Conservation (phyloP, 2,113 vertebrate species). For the Labeo rohita region DNA sequence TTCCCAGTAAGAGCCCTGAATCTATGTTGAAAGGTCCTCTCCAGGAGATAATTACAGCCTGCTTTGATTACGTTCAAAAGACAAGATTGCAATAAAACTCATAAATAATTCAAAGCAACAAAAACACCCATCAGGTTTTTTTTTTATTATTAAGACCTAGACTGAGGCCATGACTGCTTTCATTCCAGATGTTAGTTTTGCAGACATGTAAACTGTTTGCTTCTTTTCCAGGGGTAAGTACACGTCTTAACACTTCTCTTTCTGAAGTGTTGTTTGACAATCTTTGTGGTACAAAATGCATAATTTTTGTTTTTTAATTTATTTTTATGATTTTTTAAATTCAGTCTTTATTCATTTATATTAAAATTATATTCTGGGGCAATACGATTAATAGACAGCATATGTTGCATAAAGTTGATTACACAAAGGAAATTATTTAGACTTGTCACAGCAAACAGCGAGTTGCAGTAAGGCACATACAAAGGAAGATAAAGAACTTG, state of each 20-base stretch:
- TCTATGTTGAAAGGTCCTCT: constrained; percentile 59
- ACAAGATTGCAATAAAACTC: constrained; percentile 58
- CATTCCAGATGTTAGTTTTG: constrained; percentile 10
- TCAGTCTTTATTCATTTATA: background rate
- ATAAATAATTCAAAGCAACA: constrained; percentile 64
- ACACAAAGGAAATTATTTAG: background rate
- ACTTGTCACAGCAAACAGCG: background rate
- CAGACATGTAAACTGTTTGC: background rate
- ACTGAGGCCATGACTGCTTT: background rate
- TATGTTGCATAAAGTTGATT: background rate
- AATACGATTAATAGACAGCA: background rate
- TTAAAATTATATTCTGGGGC: background rate
- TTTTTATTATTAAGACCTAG: background rate
- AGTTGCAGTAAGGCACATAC: background rate
- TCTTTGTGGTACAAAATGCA: background rate
- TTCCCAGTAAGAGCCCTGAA: constrained; percentile 59
- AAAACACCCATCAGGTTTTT: constrained; percentile 52
- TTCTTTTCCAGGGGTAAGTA: constrained; percentile 2
- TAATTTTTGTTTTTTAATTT: background rate
- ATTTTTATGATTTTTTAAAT: background rate
- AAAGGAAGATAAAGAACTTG: background rate
- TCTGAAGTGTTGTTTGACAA: background rate
- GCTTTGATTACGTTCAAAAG: constrained; percentile 62
- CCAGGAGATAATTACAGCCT: constrained; percentile 54
- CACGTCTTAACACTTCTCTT: background rate